Base-by-base conservation (phyloP, 2,888 invertebrate genomes). In the Drosophila anomelani region DNA sequence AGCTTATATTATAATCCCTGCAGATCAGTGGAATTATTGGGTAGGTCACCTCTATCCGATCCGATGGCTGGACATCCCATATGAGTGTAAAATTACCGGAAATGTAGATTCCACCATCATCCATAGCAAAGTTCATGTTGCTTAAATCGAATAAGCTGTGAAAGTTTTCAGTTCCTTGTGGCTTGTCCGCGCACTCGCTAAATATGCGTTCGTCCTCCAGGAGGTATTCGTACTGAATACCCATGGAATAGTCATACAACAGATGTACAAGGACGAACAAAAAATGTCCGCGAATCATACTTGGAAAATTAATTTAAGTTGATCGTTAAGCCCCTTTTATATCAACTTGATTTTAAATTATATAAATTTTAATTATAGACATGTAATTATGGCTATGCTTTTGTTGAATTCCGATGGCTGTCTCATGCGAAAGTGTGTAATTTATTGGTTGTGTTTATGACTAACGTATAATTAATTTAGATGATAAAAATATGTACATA, bases 1-100 rank as follows among this genome's bases (percentile, higher is more conserved):
- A 57, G 13, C 13, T 7, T 2, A 29, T 5, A 34, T 12, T 9
- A 7, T 10, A 9, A n/a, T 1, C 1, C 8, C 1, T 12, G 7
- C 3, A 29, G 12, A 4, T 32, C 17, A 12, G 6, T 15, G 7
- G 0, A 53, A 41, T 43, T 15, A 5, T n/a, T 15, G 6, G 8
- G 12, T 3, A 8, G 12, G 4, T 36, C 34, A 61, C 66, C 62
- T 66, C 51, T 13, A 66, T 20, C 5, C 62, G 51, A 20, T 66
- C 62, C 36, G 44, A 23, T 15, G 23, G n/a, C 20, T 46, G n/a
- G 10, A 39, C 12, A 15, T 62, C 38, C 23, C 62, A 62, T 12
- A 17, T 8, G 5, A 13, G 2, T 8, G 66, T 39, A 12, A 17
- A 0, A 17, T 34, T 61, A 5, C 53, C 66, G 4, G 43, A 38